These are phyloP conservation scores for Pharmacophagus antenor DNA, from an alignment of 2,888 invertebrate species.

Conservation along the genomic window DNA sequence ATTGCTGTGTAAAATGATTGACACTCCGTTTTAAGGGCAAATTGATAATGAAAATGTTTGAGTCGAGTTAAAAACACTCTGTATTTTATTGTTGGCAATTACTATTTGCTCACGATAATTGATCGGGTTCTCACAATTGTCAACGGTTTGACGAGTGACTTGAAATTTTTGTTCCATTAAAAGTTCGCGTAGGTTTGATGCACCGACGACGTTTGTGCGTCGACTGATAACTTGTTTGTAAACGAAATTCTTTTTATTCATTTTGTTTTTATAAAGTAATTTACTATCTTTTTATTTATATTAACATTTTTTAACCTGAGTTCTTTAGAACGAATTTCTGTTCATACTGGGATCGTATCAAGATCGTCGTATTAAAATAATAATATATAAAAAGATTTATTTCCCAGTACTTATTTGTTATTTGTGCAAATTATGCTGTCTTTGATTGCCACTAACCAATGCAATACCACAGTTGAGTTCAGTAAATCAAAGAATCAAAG, in stretches of 20 bases:
- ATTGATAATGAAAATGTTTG: slow-evolving; percentile 75
- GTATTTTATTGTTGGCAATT: slow-evolving; percentile 74
- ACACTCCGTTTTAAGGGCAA: slow-evolving; percentile 71
- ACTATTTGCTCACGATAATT: slow-evolving; percentile 77
- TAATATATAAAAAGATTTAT: neutral
- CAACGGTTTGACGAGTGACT: slow-evolving; percentile 67
- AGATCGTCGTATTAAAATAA: neutral
- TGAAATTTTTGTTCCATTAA: slow-evolving; percentile 65
- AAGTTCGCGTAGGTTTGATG: slow-evolving; percentile 51
- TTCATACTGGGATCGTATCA: neutral
- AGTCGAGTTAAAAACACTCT: slow-evolving; percentile 62
- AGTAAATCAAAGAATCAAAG: slow-evolving; percentile 60
- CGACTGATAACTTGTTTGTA: slow-evolving; percentile 50
- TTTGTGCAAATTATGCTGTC: neutral
- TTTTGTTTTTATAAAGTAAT: slow-evolving; percentile 49
- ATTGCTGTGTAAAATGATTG: slow-evolving; percentile 78
- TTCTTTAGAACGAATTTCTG: too few species aligned
- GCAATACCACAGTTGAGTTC: slow-evolving; percentile 50
- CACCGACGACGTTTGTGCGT: slow-evolving; percentile 52
- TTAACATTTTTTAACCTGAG: slow-evolving; percentile 71
- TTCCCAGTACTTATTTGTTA: neutral
- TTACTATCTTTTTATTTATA: slow-evolving; percentile 65
- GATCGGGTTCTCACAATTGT: slow-evolving; percentile 80
- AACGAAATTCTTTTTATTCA: slow-evolving; percentile 51
- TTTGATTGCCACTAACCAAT: slow-evolving; percentile 44